Evolutionary conservation across 1,140 invertebrate genomes (phyloP).

Genomic region (Neodiprion virginianus): DNA sequence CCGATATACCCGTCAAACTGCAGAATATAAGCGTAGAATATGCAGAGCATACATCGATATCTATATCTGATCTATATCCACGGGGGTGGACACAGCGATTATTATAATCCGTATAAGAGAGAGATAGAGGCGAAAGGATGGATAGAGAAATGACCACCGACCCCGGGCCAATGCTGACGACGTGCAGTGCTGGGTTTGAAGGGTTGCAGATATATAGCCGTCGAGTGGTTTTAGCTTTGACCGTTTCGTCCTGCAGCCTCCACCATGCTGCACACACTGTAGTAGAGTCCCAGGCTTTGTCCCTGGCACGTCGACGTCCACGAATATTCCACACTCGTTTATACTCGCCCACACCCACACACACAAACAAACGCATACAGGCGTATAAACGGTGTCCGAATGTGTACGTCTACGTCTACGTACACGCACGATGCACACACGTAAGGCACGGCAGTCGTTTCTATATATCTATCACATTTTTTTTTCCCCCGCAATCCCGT

Average conservation of each 20-base stretch:
- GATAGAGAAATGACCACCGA: background rate
- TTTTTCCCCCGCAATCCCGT: constrained; percentile 28
- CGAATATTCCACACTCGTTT: constrained; percentile 31
- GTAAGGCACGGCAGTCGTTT: constrained; percentile 17
- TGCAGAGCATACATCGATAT: no score
- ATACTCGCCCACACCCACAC: background rate
- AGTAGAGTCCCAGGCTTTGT: constrained; percentile 33
- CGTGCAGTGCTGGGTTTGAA: constrained; percentile 49
- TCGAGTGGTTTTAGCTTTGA: constrained; percentile 52
- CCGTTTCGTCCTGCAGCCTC: constrained; percentile 45
- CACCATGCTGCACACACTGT: background rate
- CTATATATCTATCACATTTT: constrained; percentile 48
- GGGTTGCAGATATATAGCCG: constrained; percentile 54
- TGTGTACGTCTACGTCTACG: background rate
- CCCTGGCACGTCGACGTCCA: background rate
- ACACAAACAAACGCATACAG: no score
- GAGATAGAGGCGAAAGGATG: no score
- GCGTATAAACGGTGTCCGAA: no score
- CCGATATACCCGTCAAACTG: no score
- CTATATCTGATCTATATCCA: no score
- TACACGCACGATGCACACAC: no score
- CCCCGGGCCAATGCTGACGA: constrained; percentile 3
- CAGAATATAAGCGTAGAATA: no score
- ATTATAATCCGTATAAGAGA: no score
- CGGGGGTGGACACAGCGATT: no score